Base-by-base conservation (phyloP, 92 coral and sea anemone species). In the Palythoa grandis region DNA sequence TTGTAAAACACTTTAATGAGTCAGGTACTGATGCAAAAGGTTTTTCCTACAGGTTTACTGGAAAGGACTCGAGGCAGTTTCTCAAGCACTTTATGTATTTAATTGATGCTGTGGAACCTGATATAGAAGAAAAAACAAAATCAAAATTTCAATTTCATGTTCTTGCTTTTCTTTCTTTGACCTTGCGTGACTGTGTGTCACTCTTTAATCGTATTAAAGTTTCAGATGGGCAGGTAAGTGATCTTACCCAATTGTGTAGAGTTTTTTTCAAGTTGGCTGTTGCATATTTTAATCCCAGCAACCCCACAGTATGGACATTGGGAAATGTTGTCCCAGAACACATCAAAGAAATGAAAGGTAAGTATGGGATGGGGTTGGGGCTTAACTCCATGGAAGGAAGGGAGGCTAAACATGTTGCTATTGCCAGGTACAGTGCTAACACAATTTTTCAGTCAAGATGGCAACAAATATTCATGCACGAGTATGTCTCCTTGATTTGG, bases 341-440 rank as follows among this genome's bases (percentile, higher is more conserved):
- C 17, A 68, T 56, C 19, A 83, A 14, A 16, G 69, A 70, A 83
- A 83, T 83, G 79, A 23, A 83, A 52, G 25, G 5, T 70, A 56
- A 70, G 79, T 83, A 83, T 71, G 87, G 79, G 78, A 22, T 83
- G 79, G 87, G 87, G 43, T 23, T 83, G 79, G 87, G 78, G 13
- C 68, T 83, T 50, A 83, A 69, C 39, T 83, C 87, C 2, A 83
- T 83, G 87, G 87, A 83, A 65, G 87, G 70, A 37, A 68, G 84
- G 71, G 84, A 79, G 37, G 66, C 72, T 6, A 79, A 79, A 7
- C 84, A 79, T 23, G 84, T 79, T 6, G 37, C 87, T 16, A 83
- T 70, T 52, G 39, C 78, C 17, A 83, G 78, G 47, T 83, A 83
- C 38, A 50, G 87, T 24, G 25, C 16, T n/a, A 83, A 83, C 48